Evolutionary conservation across 2,888 invertebrate species (phyloP).

Genomic region (Syrphus vitripennis): DNA sequence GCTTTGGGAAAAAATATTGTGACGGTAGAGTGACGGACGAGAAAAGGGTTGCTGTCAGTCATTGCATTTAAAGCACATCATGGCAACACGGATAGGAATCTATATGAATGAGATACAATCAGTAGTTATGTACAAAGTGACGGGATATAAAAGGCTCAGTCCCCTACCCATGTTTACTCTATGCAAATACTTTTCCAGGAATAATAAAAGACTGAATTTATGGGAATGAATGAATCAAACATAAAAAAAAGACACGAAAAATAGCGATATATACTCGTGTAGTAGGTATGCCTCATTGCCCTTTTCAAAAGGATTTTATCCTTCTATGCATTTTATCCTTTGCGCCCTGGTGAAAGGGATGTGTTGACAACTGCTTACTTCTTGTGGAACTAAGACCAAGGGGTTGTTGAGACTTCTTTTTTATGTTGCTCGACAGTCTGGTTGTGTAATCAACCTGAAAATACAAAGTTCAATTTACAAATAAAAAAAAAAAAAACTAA

Average conservation of each 20-base stretch:
- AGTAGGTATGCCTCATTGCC: constrained; percentile 36
- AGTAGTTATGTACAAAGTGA: constrained; percentile 60
- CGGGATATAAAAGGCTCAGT: constrained; percentile 53
- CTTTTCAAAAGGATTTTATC: constrained; percentile 47
- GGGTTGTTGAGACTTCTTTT: constrained; percentile 63
- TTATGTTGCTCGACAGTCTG: constrained; percentile 32
- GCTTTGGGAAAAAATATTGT: background rate
- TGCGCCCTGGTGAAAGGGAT: constrained; percentile 26
- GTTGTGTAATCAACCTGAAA: constrained; percentile 56
- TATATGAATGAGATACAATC: constrained; percentile 23
- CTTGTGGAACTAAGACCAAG: constrained; percentile 61
- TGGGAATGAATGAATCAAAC: background rate
- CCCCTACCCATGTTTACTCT: constrained; percentile 48
- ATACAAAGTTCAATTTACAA: constrained; percentile 28
- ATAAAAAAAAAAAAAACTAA: background rate
- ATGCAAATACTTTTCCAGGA: constrained; percentile 48
- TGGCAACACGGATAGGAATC: constrained; percentile 65
- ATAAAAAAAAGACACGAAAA: background rate
- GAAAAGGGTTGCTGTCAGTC: constrained; percentile 54
- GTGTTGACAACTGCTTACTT: constrained; percentile 57
- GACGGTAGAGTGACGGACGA: background rate
- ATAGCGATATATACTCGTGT: background rate
- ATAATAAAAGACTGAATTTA: background rate
- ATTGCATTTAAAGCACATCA: constrained; percentile 66
- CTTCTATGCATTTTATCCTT: background rate